A percentile compares a stretch with the other conserved stretches of the same genome.
Conservation (phyloP, 2,888 invertebrate genomes). For the Tridacna gigas region DNA sequence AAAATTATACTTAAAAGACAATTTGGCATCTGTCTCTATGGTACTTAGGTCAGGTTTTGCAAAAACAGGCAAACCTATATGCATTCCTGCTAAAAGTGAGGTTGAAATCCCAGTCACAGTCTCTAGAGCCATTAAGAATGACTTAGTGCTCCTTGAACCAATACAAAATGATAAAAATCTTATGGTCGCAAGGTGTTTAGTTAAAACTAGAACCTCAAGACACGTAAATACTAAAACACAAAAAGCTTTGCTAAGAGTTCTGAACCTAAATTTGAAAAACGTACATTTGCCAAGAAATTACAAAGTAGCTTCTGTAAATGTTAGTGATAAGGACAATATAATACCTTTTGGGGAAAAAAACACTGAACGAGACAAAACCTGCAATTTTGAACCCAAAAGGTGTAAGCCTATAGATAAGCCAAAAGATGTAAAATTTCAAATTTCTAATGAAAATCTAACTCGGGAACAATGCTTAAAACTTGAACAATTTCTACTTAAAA, state of each 20-base stretch:
- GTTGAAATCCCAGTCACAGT: no score
- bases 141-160: neutral
- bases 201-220: neutral
- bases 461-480: conserved; percentile 33
- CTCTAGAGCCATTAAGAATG: no score
- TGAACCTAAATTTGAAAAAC: neutral
- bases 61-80: neutral
- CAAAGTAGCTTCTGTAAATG: neutral
- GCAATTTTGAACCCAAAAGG: neutral
- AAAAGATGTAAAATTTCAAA: conserved; percentile 21
- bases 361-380: conserved; percentile 1
- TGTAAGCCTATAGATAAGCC: neutral
- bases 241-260: neutral
- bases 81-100: no score
- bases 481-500: conserved; percentile 41
- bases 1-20: no score
- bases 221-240: neutral
- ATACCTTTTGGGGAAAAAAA: no score
- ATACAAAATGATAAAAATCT: neutral
- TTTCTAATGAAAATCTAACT: conserved; percentile 34
- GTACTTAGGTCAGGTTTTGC: neutral
- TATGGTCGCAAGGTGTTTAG: neutral
- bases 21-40: no score
- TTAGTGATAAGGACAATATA: no score
- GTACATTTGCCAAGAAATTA: conserved; percentile 18